phyloP scores from a whole-genome alignment of 2,888 invertebrate genomes.

The Syritta pipiens region DNA sequence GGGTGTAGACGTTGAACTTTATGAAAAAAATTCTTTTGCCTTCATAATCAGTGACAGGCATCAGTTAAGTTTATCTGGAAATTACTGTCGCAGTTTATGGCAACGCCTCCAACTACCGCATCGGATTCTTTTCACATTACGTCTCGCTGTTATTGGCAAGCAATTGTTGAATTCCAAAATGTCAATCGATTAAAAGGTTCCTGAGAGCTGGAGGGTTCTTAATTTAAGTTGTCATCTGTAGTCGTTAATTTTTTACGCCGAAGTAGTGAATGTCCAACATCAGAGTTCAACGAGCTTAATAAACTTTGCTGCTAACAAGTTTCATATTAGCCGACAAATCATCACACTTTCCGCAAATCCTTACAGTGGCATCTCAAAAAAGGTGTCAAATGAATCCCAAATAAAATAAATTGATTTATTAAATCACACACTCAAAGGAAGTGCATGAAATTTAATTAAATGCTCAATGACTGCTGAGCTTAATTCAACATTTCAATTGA shows the following conservation, averaged over 20 bases:
- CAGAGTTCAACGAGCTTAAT: too few relatives aligned
- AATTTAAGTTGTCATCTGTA: too few relatives aligned
- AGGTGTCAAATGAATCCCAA: neutral
- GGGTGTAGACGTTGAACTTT: constrained; percentile 44
- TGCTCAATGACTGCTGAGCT: neutral
- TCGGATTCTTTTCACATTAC: neutral
- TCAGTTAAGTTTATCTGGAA: constrained; percentile 16
- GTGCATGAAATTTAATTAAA: neutral
- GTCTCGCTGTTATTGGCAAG: too few relatives aligned
- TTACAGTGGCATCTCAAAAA: too few relatives aligned
- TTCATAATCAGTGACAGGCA: neutral
- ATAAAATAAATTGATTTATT: neutral
- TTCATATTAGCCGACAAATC: too few relatives aligned
- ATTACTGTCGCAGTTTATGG: constrained; percentile 18
- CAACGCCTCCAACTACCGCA: constrained; percentile 20
- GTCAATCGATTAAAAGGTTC: too few relatives aligned
- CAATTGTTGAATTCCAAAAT: too few relatives aligned
- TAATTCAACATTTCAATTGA: neutral
- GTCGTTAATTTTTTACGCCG: too few relatives aligned
- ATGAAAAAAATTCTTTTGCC: constrained; percentile 17
- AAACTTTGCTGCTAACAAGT: too few relatives aligned
- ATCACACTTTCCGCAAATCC: too few relatives aligned
- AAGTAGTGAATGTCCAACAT: too few relatives aligned
- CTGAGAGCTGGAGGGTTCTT: too few relatives aligned
- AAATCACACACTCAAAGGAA: neutral